Base-by-base conservation (phyloP, 2,113 vertebrate species). In the Peromyscus leucopus region DNA sequence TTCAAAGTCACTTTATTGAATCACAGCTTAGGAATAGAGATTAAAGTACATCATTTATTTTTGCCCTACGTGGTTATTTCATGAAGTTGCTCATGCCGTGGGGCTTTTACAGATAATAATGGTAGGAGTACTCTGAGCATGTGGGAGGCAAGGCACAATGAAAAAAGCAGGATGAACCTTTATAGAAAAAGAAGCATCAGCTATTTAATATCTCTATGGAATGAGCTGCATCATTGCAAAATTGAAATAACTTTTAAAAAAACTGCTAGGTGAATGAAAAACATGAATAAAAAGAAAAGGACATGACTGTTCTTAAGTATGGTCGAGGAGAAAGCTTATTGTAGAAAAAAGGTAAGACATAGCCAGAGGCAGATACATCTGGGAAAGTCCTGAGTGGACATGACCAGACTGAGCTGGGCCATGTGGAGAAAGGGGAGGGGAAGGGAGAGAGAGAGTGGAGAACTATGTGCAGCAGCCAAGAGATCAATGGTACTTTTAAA, bases 1-100 rank as follows among this genome's bases (percentile, higher is more conserved):
- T 39, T 63, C 71, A 90, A 85, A 51, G 36, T 33, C 57, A 89
- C 75, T 93, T 92, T 69, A 94, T 71, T 90, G 16, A n/a, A 74
- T 86, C 39, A 42, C 19, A 94, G 79, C 28, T 91, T 74, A 92
- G 42, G 46, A 67, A 42, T 9, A 78, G 65, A 87, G 55, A 84
- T 80, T 74, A 84, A 93, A 84, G n/a, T 31, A 8, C n/a, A 19
- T 42, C 76, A 94, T 55, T 51, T 42, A 2, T 21, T 7, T 6
- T 1, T 3, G 57, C 16, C 33, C 19, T 5, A 61, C 1, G 7
- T 17, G 65, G 0, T 55, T 89, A 78, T 57, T 74, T 91, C 33
- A 36, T 71, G 65, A 19, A 74, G 86, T 39, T 72, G 55, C 51
- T 65, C 8, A 4, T 69, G 28, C 12, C 31, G 31, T 39, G 7